Evolutionary conservation across 2,797 vertebrate genomes (phyloP).

Genomic region (Catharus ustulatus): DNA sequence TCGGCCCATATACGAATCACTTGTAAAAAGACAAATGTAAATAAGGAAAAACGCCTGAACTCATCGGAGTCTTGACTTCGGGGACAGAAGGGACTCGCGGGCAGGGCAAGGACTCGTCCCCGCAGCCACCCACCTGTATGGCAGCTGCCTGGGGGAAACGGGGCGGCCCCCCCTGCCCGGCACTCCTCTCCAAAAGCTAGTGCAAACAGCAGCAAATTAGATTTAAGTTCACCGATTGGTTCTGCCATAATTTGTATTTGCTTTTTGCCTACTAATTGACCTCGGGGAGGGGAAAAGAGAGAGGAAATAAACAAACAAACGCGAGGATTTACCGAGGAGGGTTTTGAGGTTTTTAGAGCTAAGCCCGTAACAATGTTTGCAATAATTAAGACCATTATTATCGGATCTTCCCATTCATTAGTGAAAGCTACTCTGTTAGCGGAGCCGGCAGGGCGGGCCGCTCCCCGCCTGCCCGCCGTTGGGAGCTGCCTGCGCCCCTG

Average conservation of each 20-base stretch:
- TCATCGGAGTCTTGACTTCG: fast-evolving
- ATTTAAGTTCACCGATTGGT: slow-evolving; percentile 44
- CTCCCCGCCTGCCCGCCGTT: neutral
- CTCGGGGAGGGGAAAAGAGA: neutral
- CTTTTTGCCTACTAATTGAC: slow-evolving; percentile 52
- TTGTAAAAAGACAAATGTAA: slow-evolving; percentile 79
- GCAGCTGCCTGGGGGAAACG: neutral
- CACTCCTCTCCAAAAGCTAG: slow-evolving; percentile 2
- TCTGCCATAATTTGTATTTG: slow-evolving; percentile 41
- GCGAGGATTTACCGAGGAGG: neutral
- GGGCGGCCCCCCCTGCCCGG: neutral
- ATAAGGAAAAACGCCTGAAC: neutral
- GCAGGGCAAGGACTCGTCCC: neutral
- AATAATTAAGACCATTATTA: slow-evolving; percentile 49
- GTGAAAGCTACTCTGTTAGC: slow-evolving; percentile 33
- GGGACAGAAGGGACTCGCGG: neutral
- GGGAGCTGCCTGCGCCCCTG: neutral
- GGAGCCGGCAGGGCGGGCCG: neutral
- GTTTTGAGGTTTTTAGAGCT: slow-evolving; percentile 17
- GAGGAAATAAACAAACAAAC: neutral
- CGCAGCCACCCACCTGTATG: neutral
- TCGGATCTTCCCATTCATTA: slow-evolving; percentile 41
- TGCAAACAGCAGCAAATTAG: slow-evolving; percentile 37
- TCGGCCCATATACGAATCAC: slow-evolving; percentile 81
- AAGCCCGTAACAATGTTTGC: slow-evolving; percentile 36